Evolutionary conservation across 1,140 invertebrate genomes (phyloP).

Genomic region (Hyles euphorbiae): DNA sequence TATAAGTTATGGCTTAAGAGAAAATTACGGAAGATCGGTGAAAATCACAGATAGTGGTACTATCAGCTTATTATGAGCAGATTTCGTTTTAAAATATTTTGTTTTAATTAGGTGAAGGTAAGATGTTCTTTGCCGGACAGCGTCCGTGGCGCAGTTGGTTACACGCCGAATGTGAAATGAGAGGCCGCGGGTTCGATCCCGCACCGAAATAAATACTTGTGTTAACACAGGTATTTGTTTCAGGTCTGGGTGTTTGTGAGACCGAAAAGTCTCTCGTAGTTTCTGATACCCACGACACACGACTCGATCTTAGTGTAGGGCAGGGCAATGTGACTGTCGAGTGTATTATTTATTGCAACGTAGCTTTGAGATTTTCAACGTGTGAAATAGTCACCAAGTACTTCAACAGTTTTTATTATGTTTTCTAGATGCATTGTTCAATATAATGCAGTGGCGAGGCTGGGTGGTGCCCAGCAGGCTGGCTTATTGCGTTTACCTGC

Average conservation of each 20-base stretch:
- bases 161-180: no score
- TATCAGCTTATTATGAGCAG: background rate
- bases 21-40: background rate
- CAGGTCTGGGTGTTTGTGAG: no score
- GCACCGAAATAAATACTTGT: no score
- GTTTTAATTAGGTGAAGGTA: background rate
- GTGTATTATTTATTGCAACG: background rate
- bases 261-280: no score
- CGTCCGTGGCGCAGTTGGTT: no score
- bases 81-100: background rate
- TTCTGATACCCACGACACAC: no score
- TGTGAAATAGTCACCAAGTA: background rate
- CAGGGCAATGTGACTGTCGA: background rate
- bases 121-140: no score
- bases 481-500: slow-evolving; percentile 1
- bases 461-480: slow-evolving; percentile 28
- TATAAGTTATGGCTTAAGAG: background rate
- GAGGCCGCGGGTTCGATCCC: no score
- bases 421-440: slow-evolving; percentile 22
- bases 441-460: slow-evolving; percentile 28
- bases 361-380: background rate
- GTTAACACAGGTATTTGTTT: no score
- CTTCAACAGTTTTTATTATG: background rate
- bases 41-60: background rate
- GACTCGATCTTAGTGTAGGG: no score